A percentile compares a stretch with the other conserved stretches of the same genome.
Evolutionary conservation across 2,888 invertebrate genomes (phyloP).

Genomic region (Cheilosia impressa): DNA sequence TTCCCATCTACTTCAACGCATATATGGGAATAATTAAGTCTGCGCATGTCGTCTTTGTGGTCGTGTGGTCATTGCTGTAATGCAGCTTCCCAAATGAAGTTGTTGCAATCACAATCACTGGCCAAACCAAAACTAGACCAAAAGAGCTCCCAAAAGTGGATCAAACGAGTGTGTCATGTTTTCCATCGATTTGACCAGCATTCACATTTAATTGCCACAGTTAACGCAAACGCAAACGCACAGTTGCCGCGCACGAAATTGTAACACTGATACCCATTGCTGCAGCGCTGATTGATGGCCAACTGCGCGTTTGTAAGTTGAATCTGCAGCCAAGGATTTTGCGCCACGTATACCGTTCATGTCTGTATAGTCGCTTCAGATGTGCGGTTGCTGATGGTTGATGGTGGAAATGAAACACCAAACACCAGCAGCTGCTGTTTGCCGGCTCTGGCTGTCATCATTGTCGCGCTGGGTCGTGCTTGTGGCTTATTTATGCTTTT

Average conservation of each 20-base stretch:
- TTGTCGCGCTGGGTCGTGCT: conserved; percentile 73
- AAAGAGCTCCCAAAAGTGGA: conserved; percentile 42
- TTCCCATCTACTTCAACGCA: conserved; percentile 17
- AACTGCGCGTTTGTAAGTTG: conserved; percentile 59
- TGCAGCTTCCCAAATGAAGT: conserved; percentile 63
- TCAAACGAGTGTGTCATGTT: conserved; percentile 56
- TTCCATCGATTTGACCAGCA: conserved; percentile 58
- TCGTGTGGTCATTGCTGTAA: conserved; percentile 48
- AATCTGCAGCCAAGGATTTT: conserved; percentile 53
- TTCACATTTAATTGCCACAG: conserved; percentile 69
- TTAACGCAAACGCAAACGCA: conserved; percentile 62
- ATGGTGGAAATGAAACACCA: conserved; percentile 49
- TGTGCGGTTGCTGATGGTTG: conserved; percentile 7
- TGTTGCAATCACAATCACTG: conserved; percentile 60
- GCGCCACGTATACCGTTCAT: conserved; percentile 39
- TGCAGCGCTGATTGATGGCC: conserved; percentile 65
- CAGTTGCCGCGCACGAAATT: conserved; percentile 59
- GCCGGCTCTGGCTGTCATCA: conserved; percentile 70
- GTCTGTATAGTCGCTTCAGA: conserved; percentile 25
- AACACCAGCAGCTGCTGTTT: conserved; percentile 72
- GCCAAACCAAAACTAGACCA: conserved; percentile 35
- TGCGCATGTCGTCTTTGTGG: conserved; percentile 57
- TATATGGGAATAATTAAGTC: conserved; percentile 72
- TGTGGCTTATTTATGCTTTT: conserved; percentile 73
- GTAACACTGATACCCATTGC: conserved; percentile 30